These are phyloP conservation scores for Amphiura filiformis DNA, from an alignment of 35 echinoderm and acorn worm species.

Conservation along the genomic window DNA sequence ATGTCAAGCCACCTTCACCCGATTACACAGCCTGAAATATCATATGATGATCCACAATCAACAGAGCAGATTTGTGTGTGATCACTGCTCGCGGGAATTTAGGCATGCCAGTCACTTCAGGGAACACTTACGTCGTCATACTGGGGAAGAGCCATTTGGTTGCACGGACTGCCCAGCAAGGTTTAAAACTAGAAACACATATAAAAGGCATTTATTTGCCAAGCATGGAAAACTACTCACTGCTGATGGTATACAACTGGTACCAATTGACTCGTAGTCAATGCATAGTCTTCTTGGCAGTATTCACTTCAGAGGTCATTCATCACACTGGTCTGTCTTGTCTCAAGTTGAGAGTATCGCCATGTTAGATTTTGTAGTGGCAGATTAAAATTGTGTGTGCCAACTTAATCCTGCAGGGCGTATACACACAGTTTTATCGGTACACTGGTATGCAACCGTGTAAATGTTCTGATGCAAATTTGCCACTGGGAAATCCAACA, in stretches of 20 bases:
- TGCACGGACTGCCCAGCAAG: conserved; percentile 87
- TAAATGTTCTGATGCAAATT: no score
- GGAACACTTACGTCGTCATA: conserved; percentile 94
- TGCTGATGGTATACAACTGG: conserved; percentile 25
- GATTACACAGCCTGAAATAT: conserved; percentile 97
- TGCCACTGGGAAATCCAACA: no score
- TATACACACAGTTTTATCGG: no score
- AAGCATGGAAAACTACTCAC: conserved; percentile 82
- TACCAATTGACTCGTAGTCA: not conserved
- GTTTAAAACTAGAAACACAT: conserved; percentile 98
- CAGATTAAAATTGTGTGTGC: no score
- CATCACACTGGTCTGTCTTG: no score
- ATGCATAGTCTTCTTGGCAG: no score
- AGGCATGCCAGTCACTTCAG: conserved; percentile 96
- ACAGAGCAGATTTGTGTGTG: conserved; percentile 83
- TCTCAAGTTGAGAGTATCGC: no score
- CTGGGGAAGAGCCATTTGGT: conserved; percentile 93
- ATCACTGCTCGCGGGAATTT: conserved; percentile 84
- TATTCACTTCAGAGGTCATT: no score
- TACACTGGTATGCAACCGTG: no score
- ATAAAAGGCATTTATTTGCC: conserved; percentile 72
- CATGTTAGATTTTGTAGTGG: no score
- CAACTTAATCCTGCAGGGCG: no score
- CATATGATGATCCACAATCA: conserved; percentile 99
- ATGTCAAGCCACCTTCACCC: conserved; percentile 92